These are phyloP conservation scores for Exephanes ischioxanthus DNA, from an alignment of 2,888 invertebrate species.

Conservation along the genomic window DNA sequence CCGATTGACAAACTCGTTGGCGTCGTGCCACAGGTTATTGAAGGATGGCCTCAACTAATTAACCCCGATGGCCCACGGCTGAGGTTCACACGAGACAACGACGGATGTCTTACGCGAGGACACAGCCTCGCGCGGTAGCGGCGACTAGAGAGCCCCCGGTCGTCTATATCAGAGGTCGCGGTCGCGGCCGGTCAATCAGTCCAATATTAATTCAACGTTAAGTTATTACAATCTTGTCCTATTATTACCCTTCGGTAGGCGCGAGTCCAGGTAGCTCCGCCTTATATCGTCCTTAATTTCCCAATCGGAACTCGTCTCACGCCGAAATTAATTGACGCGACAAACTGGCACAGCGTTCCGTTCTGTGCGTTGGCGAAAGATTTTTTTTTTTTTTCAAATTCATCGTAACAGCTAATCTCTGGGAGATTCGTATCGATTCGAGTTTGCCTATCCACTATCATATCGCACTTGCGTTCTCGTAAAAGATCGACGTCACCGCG, in stretches of 20 bases:
- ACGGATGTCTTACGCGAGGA: slow-evolving; percentile 7
- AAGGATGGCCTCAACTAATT: slow-evolving; percentile 76
- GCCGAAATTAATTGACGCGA: not conserved
- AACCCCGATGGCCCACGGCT: slow-evolving; percentile 76
- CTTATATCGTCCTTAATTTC: slow-evolving; percentile 31
- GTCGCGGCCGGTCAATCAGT: slow-evolving; percentile 78
- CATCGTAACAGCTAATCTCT: not conserved
- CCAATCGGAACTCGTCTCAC: slow-evolving; percentile 21
- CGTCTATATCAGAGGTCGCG: slow-evolving; percentile 76
- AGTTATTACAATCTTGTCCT: slow-evolving; percentile 81
- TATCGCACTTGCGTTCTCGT: not conserved
- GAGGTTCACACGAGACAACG: slow-evolving; percentile 78
- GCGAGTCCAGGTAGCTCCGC: slow-evolving; percentile 66
- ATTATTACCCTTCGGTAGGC: slow-evolving; percentile 75
- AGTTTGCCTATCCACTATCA: not conserved
- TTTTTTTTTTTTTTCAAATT: too few relatives aligned
- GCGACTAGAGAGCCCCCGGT: slow-evolving; percentile 42
- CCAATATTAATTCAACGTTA: slow-evolving; percentile 81
- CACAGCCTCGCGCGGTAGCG: slow-evolving; percentile 30
- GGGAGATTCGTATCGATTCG: not conserved
- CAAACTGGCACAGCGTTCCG: not conserved
- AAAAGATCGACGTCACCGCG: slow-evolving; percentile 2
- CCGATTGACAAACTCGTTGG: slow-evolving; percentile 5
- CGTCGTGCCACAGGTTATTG: slow-evolving; percentile 36
- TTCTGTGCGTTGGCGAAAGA: too few relatives aligned